Conservation (phyloP, 2,113 vertebrate genomes). For the Sprattus sprattus region DNA sequence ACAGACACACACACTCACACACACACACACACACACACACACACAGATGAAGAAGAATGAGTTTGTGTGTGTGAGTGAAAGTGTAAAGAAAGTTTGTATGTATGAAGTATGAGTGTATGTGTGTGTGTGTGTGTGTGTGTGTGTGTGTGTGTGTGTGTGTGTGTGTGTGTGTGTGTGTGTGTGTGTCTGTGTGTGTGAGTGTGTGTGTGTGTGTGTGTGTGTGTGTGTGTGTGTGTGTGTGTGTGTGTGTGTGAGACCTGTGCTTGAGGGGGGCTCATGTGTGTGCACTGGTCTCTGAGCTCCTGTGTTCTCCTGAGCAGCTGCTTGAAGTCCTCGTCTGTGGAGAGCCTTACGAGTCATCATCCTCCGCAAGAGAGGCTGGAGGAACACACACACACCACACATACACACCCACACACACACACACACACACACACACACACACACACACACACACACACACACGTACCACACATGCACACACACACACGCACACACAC, state of each 20-base stretch:
- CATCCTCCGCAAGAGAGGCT: constrained; percentile 66
- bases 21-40: constrained; percentile 2
- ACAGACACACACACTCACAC: constrained; percentile 18
- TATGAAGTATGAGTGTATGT: neutral
- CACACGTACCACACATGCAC: too few species aligned
- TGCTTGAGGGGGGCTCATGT: constrained; percentile 52
- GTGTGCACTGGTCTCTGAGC: constrained; percentile 53
- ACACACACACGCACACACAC: too few species aligned
- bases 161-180: neutral
- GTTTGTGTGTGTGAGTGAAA: neutral
- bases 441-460: neutral
- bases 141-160: neutral
- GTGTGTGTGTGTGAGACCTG: constrained; percentile 53
- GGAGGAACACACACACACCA: constrained; percentile 4
- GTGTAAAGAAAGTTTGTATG: neutral
- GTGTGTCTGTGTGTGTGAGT: neutral
- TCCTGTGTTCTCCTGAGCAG: constrained; percentile 40
- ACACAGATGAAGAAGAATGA: too few species aligned
- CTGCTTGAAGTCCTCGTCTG: constrained; percentile 60
- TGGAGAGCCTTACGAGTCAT: constrained; percentile 72
- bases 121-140: neutral
- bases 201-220: constrained; percentile 1
- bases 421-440: neutral
- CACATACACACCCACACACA: neutral
- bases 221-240: neutral